Evolutionary conservation across 2,797 vertebrate genomes (phyloP).

Genomic region (Rhodeus uyekii): DNA sequence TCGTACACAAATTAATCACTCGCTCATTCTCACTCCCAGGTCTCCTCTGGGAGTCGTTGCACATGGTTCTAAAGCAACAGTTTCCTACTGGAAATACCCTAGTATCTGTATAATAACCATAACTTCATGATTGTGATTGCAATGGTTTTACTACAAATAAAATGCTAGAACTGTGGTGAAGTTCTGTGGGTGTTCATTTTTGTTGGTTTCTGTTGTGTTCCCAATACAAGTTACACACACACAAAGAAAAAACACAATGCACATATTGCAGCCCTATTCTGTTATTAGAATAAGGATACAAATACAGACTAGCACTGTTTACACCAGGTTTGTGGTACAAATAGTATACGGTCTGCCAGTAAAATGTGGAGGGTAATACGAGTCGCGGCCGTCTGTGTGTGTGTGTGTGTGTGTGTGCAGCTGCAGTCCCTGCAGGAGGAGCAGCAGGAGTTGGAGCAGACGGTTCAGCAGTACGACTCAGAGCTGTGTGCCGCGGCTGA

Average conservation of each 20-base stretch:
- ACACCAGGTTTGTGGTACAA: background rate
- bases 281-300: background rate
- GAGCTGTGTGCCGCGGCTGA: conserved; percentile 51
- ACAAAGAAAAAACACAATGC: background rate
- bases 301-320: background rate
- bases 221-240: background rate
- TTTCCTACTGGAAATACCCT: background rate
- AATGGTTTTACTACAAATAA: background rate
- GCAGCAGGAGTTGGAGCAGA: conserved; percentile 55
- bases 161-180: background rate
- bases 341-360: background rate
- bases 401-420: conserved; percentile 28
- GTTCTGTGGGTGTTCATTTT: background rate
- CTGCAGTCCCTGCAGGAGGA: conserved; percentile 54
- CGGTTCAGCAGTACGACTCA: conserved; percentile 45
- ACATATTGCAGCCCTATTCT: background rate
- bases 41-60: background rate
- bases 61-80: background rate
- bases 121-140: background rate
- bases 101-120: background rate
- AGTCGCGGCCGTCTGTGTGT: background rate
- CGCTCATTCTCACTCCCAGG: no score
- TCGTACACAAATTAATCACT: no score
- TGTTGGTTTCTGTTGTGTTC: background rate
- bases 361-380: background rate